Percentiles rank a stretch among this genome's conserved stretches.
phyloP scores from a whole-genome alignment of 2,797 vertebrate species.

The Heliangelus exortis region DNA sequence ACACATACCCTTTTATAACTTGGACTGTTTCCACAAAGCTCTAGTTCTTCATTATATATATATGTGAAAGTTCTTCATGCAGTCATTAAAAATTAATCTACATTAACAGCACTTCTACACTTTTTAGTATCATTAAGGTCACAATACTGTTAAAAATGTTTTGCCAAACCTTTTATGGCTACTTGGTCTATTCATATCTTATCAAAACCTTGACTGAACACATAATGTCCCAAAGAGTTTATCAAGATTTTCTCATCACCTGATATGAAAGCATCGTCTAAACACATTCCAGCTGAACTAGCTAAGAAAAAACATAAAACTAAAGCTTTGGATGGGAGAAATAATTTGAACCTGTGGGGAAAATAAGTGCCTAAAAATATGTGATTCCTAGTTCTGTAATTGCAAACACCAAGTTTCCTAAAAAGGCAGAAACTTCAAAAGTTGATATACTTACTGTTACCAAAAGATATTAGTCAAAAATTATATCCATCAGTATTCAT shows the following conservation, averaged over 20 bases:
- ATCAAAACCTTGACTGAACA: not conserved
- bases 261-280: not conserved
- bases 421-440: not conserved
- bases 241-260: not conserved
- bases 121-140: not conserved
- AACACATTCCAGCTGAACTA: not conserved
- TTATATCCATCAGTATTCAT: not conserved
- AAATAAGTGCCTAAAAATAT: not conserved
- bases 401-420: not conserved
- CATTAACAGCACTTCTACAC: not conserved
- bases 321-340: not conserved
- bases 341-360: not conserved
- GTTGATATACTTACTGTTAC: not conserved
- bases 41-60: not conserved
- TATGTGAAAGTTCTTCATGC: not conserved
- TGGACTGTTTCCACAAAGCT: not conserved
- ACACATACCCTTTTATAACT: not conserved
- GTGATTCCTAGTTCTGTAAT: not conserved
- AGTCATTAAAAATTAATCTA: not conserved
- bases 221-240: not conserved
- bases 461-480: not conserved
- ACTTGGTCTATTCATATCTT: not conserved
- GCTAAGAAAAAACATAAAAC: not conserved
- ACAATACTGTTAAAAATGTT: not conserved
- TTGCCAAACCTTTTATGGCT: not conserved